phyloP scores from a whole-genome alignment of 2,888 invertebrate species.

The Noctua janthe region DNA sequence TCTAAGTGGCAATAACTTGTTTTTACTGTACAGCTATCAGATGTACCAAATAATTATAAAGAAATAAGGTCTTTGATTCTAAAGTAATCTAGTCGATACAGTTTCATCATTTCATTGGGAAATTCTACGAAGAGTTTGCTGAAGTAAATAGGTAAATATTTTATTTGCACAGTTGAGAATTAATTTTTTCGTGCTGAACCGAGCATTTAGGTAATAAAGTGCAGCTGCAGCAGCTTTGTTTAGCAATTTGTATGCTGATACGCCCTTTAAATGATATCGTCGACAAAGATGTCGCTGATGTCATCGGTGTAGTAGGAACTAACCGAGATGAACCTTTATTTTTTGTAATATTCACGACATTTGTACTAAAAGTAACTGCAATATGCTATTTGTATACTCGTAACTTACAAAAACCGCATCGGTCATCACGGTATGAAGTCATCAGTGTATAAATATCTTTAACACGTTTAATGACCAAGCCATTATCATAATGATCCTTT shows the following conservation, averaged over 20 bases:
- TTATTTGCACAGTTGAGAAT: background rate
- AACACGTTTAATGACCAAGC: background rate
- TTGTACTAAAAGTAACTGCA: slow-evolving; percentile 9
- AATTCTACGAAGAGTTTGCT: slow-evolving; percentile 3
- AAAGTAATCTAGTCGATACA: slow-evolving; percentile 19
- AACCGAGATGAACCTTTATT: slow-evolving; percentile 10
- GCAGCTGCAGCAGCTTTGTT: slow-evolving; percentile 6
- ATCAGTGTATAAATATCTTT: background rate
- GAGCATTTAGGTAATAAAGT: background rate
- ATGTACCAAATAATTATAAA: slow-evolving; percentile 45
- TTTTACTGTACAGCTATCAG: slow-evolving; percentile 39
- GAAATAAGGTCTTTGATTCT: slow-evolving; percentile 25
- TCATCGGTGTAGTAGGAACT: slow-evolving; percentile 29
- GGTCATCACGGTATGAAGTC: slow-evolving; percentile 15
- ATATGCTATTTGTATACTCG: slow-evolving; percentile 14
- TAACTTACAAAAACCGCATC: slow-evolving; percentile 18
- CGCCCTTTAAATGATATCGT: slow-evolving; percentile 31
- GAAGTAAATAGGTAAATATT: background rate
- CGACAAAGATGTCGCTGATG: slow-evolving; percentile 39
- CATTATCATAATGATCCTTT: background rate
- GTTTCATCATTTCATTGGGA: slow-evolving; percentile 25
- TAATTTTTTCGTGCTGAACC: background rate
- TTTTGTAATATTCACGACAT: background rate
- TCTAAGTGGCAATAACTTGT: slow-evolving; percentile 26
- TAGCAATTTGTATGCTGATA: slow-evolving; percentile 16